Evolutionary conservation across 1,140 invertebrate genomes (phyloP), one percentile per base, ranked within the genome.

Genomic region (Linepithema humile): DNA sequence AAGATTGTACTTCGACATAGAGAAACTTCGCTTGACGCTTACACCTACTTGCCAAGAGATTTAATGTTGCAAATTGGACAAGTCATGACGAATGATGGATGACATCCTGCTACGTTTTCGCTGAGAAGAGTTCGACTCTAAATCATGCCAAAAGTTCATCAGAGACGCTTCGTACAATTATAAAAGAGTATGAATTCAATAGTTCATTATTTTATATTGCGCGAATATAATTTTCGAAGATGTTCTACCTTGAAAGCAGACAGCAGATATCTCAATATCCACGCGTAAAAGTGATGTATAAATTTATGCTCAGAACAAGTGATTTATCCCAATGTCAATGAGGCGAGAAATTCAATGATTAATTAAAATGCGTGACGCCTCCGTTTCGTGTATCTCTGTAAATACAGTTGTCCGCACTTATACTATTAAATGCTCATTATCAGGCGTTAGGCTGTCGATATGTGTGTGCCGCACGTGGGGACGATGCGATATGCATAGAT

Each of bases 401-500:
- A 26, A 40, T 26, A 23, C 60, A 64, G 20, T 67, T 26, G 35
- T 75, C 55, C 20, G 48, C 3, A 35, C n/a, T 32, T 3, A 7
- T 48, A 64, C 45, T 32, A 64, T 65, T 50, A 29, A n/a, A 4
- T 38, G 40, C 26, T 55, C 35, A 55, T 80, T 80, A 70, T 70
- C 35, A 60, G 48, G 6, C 20, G 38, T 62, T 45, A 45, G 7
- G 40, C 73, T 65, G 75, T 43, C 50, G 17, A 78, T 64, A 32
- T 45, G 35, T 64, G 26, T 48, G 38, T 29, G 9, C 12, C 5
- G 26, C 83, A 86, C 74, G 62, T 86, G 70, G 60, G 26, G 10
- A 35, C 12, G 15, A 80, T 40, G 12, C 73, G 59, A 85, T 32
- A 45, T 69, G 15, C 70, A 50, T 86, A 64, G 35, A 60, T 73